Conservation (phyloP, 1,140 invertebrate genomes). For the Calycopis cecrops region DNA sequence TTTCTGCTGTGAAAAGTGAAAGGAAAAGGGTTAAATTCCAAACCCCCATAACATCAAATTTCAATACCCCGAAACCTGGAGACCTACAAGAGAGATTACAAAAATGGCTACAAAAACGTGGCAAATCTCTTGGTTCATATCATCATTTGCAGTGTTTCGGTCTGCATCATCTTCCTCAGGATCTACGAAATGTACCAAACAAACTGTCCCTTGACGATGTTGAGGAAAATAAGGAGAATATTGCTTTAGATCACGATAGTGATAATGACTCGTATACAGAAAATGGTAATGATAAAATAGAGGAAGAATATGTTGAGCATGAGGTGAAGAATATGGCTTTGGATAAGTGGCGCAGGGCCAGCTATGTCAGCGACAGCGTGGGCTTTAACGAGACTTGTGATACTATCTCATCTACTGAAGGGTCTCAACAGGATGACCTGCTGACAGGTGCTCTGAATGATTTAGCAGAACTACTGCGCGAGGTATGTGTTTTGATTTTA, state of each 20-base stretch:
- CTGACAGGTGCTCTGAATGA: conserved; percentile 52
- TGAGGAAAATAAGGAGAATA: conserved; percentile 76
- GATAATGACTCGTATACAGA: conserved; percentile 62
- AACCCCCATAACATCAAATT: conserved; percentile 46
- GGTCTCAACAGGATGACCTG: conserved; percentile 40
- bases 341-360: conserved; percentile 49
- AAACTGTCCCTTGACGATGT: conserved; percentile 35
- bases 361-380: conserved; percentile 39
- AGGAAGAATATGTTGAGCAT: conserved; percentile 24
- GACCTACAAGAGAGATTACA: conserved; percentile 64
- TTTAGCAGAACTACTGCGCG: conserved; percentile 47
- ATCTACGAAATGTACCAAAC: conserved; percentile 26
- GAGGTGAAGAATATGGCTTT: conserved; percentile 20
- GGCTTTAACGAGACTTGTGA: conserved; percentile 47
- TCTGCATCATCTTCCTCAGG: conserved; percentile 44
- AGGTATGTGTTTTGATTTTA: conserved; percentile 34
- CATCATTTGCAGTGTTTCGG: conserved; percentile 75
- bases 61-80: conserved; percentile 56
- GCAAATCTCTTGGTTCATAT: conserved; percentile 68
- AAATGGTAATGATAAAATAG: conserved; percentile 46
- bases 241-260: conserved; percentile 55
- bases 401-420: conserved; percentile 37
- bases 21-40: conserved; percentile 64
- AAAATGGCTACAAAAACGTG: conserved; percentile 69
- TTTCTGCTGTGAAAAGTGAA: conserved; percentile 64